These are phyloP conservation scores for Drepana falcataria DNA, from an alignment of 2,888 invertebrate species.

Conservation along the genomic window DNA sequence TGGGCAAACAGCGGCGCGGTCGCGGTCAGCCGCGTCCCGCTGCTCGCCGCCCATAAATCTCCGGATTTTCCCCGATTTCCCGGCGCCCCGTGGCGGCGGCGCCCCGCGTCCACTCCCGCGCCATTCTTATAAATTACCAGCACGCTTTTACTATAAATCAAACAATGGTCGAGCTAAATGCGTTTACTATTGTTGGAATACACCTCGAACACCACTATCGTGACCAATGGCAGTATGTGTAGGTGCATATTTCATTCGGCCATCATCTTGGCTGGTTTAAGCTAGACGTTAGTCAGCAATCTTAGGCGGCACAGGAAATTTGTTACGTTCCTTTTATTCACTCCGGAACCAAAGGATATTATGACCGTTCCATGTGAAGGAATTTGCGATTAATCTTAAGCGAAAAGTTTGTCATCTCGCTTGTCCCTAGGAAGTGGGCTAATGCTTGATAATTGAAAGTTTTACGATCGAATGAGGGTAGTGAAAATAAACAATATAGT, in stretches of 20 bases:
- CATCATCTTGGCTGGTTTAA: slow-evolving; percentile 32
- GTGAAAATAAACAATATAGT: slow-evolving; percentile 38
- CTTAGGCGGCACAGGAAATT: slow-evolving; percentile 46
- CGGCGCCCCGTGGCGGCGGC: slow-evolving; percentile 57
- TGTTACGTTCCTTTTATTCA: slow-evolving; percentile 54
- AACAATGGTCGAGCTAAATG: slow-evolving; percentile 70
- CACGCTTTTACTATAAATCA: slow-evolving; percentile 76
- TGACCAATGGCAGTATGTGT: slow-evolving; percentile 35
- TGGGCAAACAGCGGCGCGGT: slow-evolving; percentile 64
- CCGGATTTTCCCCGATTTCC: slow-evolving; percentile 74
- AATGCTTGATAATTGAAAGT: slow-evolving; percentile 66
- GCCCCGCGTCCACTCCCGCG: slow-evolving; percentile 52
- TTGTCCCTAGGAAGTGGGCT: slow-evolving; percentile 54
- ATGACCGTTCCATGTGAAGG: slow-evolving; percentile 49
- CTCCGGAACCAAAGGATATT: slow-evolving; percentile 61
- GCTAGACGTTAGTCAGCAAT: slow-evolving; percentile 54
- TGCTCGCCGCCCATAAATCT: slow-evolving; percentile 70
- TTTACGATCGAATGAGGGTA: slow-evolving; percentile 34
- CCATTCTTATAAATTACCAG: slow-evolving; percentile 77
- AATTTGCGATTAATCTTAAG: slow-evolving; percentile 50
- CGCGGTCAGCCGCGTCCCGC: slow-evolving; percentile 58
- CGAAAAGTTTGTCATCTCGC: slow-evolving; percentile 40
- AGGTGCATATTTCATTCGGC: slow-evolving; percentile 46
- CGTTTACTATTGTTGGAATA: slow-evolving; percentile 75
- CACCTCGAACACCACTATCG: slow-evolving; percentile 54